Evolutionary conservation across 2,113 vertebrate species (phyloP), one percentile per base, ranked within the genome.

Genomic region (Tragelaphus strepsiceros): DNA sequence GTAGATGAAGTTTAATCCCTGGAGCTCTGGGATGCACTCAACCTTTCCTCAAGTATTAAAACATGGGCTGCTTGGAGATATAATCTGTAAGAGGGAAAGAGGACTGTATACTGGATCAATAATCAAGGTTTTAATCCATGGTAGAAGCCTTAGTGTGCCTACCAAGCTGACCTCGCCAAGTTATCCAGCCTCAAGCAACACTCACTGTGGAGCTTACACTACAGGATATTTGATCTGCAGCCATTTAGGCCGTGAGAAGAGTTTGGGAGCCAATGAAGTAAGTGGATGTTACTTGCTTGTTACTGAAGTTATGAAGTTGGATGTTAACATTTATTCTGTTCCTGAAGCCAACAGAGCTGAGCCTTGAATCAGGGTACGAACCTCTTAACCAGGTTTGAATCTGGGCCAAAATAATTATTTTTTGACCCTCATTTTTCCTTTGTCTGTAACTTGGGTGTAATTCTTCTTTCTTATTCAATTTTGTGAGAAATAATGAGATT

Each of bases 401-500:
- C 21, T 88, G 90, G 86, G 46, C 49, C 30, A 77, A 93, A 43
- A 53, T 92, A 88, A 94, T 97, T 88, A 92, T 15, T 85, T 94
- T 94, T 88, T 94, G 90, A 77, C 51, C 13, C 4, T 53, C 17
- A 82, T 88, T 86, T 96, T 90, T 80, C 49, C 85, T 96, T 74
- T 74, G 83, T 51, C 64, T 85, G n/a, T 8, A 87, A 62, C 6
- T 49, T 85, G 51, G 35, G 24, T 35, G 61, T 90, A 77, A 49
- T 92, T 96, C 87, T 22, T 43, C n/a, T 94, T 17, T 89, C 39
- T 78, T 95, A 82, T 3, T 92, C n/a, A 94, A 54, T 94, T 96
- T 88, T 82, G 46, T 95, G 85, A 95, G 64, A 95, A 82, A 56
- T 92, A 85, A 89, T 81, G n/a, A 93, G n/a, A 93, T 94, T 58